A percentile compares a stretch with the other conserved stretches of the same genome.
Conservation (phyloP, 2,888 invertebrate species). For the Leptopilina syphax region DNA sequence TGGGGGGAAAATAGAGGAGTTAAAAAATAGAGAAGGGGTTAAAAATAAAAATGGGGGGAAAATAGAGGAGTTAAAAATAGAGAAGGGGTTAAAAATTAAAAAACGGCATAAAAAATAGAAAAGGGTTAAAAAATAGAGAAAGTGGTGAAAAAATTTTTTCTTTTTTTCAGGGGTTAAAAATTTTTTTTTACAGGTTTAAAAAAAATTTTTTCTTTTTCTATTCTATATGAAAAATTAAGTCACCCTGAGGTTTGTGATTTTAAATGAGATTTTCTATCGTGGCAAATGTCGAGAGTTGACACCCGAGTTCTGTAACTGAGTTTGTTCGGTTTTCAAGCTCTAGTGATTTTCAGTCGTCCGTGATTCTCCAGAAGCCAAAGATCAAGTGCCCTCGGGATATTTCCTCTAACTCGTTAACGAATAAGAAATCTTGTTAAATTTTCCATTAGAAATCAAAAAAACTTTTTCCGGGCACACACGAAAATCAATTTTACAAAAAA, state of each 20-base stretch:
- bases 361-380: constrained; percentile 56
- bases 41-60: too few species aligned
- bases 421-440: constrained; percentile 50
- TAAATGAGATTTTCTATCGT: not conserved
- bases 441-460: constrained; percentile 22
- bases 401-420: constrained; percentile 71
- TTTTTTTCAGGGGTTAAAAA: too few species aligned
- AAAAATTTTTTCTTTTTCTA: not conserved
- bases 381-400: constrained; percentile 67
- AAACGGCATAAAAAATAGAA: too few species aligned
- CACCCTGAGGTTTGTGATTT: constrained; percentile 1
- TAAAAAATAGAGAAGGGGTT: too few species aligned
- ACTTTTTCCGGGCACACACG: not conserved
- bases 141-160: not conserved
- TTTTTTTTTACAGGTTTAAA: not conserved
- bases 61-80: too few species aligned
- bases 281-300: constrained; percentile 43
- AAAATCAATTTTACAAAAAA: not conserved
- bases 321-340: constrained; percentile 75
- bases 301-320: constrained; percentile 70
- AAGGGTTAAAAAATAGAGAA: too few species aligned
- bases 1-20: too few species aligned
- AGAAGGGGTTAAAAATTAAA: too few species aligned
- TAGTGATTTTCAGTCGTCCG: constrained; percentile 65
- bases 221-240: not conserved